Evolutionary conservation across 1,140 invertebrate species (phyloP), one percentile per base, ranked within the genome.

Genomic region (Aculops lycopersici): DNA sequence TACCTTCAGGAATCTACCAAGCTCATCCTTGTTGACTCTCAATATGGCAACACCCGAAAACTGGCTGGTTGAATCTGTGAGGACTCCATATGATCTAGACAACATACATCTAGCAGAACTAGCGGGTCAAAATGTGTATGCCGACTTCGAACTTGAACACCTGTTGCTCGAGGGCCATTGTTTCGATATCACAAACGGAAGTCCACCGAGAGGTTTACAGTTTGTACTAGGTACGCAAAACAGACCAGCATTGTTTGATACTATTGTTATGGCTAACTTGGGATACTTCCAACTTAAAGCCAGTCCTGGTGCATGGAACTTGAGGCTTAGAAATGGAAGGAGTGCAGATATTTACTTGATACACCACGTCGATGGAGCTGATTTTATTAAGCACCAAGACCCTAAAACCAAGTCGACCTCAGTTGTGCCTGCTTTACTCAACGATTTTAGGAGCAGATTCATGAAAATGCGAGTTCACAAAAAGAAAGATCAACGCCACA

Each of bases 181-280:
- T 55, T 90, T 90, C 59, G 90, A 98, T 60, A 67, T 74, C 5
- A 66, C 68, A 1, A 68, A 71, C 15, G 83, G 84, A 19, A 81
- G 81, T 50, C 86, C 88, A 12, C 90, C 92, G 0, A 62, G 88
- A 46, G 92, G 92, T 13, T 61, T 98, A 13, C 92, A 99, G 61
- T 74, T 98, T 43, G 76, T 76, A 17, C 58, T 98, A n/a, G 86
- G 84, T 20, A 81, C 78, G 0, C 66, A 73, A 39, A 65, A 57
- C 4, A 60, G 71, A 31, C 71, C 76, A 0, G 65, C 70, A 2
- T 62, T 71, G 37, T 72, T 80, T 41, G 92, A 99, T 56, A 98
- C 92, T 12, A 97, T 98, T 50, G 92, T 98, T 2, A 99, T 99
- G 92, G 88, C 90, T 2, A 99, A 98, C 62, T 64, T 97, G 44